These are phyloP conservation scores for Sylvia borin DNA, from an alignment of 2,797 vertebrate genomes.

Conservation along the genomic window DNA sequence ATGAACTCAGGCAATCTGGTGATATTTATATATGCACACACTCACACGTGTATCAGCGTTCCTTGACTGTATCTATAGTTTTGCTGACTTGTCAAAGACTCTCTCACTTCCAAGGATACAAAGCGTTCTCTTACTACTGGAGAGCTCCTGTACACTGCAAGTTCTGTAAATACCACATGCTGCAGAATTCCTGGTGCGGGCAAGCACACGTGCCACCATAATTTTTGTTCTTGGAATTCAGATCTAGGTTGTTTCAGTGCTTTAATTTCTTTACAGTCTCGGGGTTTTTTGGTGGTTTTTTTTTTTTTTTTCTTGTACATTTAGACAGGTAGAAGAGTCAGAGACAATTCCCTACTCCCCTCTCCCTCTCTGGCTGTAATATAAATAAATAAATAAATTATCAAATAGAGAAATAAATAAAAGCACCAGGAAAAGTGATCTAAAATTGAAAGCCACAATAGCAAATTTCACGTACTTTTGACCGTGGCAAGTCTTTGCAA, in stretches of 20 bases:
- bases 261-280: not conserved
- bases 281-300: not conserved
- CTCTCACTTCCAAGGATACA: not conserved
- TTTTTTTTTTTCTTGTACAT: not conserved
- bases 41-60: not conserved
- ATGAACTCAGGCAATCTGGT: not conserved
- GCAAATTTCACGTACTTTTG: not conserved
- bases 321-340: not conserved
- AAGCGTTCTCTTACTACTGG: not conserved
- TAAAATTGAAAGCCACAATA: not conserved
- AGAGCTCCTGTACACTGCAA: slow-evolving; percentile 23
- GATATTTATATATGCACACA: not conserved
- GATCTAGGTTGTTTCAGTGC: not conserved
- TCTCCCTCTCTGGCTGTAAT: not conserved
- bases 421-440: not conserved
- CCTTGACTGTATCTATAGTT: not conserved
- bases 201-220: not conserved
- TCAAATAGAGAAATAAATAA: not conserved
- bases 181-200: not conserved
- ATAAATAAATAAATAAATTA: not conserved
- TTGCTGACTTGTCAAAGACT: slow-evolving; percentile 15
- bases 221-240: slow-evolving; percentile 31
- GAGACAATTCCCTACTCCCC: not conserved
- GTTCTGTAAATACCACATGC: slow-evolving; percentile 44
- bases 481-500: not conserved